A percentile compares a stretch with the other conserved stretches of the same genome.
Conservation (phyloP, 2,797 vertebrate genomes). For the Onychomys leucogaster region DNA sequence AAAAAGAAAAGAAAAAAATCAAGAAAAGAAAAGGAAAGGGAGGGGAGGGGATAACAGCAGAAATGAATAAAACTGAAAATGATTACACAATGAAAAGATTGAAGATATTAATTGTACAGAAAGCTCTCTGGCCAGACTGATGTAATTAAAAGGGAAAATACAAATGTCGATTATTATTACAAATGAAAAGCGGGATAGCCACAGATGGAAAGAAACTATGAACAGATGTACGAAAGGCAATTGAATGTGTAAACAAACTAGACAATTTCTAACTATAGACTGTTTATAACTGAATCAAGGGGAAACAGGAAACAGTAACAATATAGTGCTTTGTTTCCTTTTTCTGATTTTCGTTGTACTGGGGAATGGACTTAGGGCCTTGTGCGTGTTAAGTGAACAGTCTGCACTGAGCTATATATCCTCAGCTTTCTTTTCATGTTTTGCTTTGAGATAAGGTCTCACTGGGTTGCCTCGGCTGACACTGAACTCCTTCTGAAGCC, state of each 20-base stretch:
- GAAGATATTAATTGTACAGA: background rate
- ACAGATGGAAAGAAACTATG: background rate
- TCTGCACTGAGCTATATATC: background rate
- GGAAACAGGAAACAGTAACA: background rate
- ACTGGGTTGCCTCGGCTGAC: background rate
- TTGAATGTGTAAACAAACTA: background rate
- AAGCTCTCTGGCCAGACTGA: background rate
- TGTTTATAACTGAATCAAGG: background rate
- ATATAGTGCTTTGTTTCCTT: background rate
- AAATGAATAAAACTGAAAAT: slow-evolving; percentile 22
- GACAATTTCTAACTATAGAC: slow-evolving; percentile 5
- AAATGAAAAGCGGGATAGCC: background rate
- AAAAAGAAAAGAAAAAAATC: no score
- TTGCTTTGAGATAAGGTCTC: background rate
- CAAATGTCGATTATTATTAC: background rate
- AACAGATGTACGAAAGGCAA: slow-evolving; percentile 10
- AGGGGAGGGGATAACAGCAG: background rate
- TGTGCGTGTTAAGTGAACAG: background rate
- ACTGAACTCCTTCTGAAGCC: background rate
- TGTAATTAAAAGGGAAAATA: slow-evolving; percentile 22
- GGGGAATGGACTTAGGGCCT: background rate
- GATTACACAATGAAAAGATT: slow-evolving; percentile 1
- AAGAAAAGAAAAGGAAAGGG: no score
- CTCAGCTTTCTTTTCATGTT: background rate
- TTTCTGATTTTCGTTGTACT: background rate